A percentile compares a stretch with the other conserved stretches of the same genome.
Conservation (phyloP, 2,113 vertebrate genomes). For the Phyllopteryx taeniolatus region DNA sequence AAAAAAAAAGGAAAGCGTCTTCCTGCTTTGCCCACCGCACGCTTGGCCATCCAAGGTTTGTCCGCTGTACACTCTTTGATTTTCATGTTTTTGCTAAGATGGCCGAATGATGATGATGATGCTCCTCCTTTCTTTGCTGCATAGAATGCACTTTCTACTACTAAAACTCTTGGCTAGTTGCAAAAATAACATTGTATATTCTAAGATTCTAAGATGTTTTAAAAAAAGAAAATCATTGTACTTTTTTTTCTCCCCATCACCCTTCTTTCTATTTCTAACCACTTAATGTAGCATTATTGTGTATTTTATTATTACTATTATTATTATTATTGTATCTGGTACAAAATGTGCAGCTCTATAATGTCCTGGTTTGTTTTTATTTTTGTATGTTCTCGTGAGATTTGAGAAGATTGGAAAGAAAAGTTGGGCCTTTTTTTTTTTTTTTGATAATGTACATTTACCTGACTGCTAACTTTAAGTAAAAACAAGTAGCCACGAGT, state of each 20-base stretch:
- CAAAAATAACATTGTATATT: slow-evolving; percentile 74
- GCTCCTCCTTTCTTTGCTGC: slow-evolving; percentile 74
- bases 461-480: slow-evolving; percentile 82
- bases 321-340: slow-evolving; percentile 76
- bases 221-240: slow-evolving; percentile 71
- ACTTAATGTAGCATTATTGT: slow-evolving; percentile 80
- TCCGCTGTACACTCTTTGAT: slow-evolving; percentile 26
- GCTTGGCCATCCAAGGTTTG: slow-evolving; percentile 38
- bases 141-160: slow-evolving; percentile 86
- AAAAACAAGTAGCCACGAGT: slow-evolving; percentile 74
- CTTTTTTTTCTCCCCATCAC: slow-evolving; percentile 42
- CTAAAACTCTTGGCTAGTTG: slow-evolving; percentile 73
- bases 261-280: slow-evolving; percentile 81
- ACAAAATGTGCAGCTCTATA: slow-evolving; percentile 76
- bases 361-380: slow-evolving; percentile 61
- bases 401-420: slow-evolving; percentile 49
- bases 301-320: slow-evolving; percentile 70
- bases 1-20: slow-evolving; percentile 15
- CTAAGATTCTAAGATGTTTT: slow-evolving; percentile 72
- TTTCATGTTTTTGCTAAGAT: slow-evolving; percentile 25
- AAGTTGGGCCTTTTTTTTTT: slow-evolving; percentile 80
- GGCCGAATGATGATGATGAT: slow-evolving; percentile 47
- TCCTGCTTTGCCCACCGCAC: slow-evolving; percentile 39
- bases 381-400: slow-evolving; percentile 60
- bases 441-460: slow-evolving; percentile 80